Evolutionary conservation across 1,140 invertebrate species (phyloP).

Genomic region (Pachyrhynchus sulphureomaculatus): DNA sequence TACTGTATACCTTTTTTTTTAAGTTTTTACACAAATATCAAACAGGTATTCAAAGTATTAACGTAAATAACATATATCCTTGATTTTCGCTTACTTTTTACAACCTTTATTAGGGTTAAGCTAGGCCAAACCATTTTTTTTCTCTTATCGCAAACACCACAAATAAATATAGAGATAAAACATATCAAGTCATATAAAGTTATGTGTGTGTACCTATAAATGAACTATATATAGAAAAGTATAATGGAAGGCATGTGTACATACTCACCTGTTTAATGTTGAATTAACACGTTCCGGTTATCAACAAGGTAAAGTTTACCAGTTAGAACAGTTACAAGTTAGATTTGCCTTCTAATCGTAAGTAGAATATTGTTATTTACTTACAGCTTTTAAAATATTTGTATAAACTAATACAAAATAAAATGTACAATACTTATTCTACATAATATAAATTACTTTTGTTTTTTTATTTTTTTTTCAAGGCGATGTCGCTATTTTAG

Average conservation of each 20-base stretch:
- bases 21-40: too few species aligned
- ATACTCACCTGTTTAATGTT: constrained; percentile 21
- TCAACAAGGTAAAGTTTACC: neutral
- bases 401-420: too few species aligned
- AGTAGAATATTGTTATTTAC: neutral
- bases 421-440: too few species aligned
- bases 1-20: too few species aligned
- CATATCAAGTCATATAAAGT: constrained; percentile 9
- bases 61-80: too few species aligned
- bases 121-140: neutral
- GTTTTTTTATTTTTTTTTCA: too few species aligned
- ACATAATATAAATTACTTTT: too few species aligned
- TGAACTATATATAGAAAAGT: neutral
- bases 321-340: neutral
- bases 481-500: too few species aligned
- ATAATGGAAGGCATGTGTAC: neutral
- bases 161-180: constrained; percentile 25
- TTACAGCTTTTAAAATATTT: neutral
- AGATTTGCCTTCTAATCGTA: neutral
- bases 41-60: too few species aligned
- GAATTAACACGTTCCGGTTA: constrained; percentile 23
- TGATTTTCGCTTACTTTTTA: too few species aligned
- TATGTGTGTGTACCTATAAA: constrained; percentile 18
- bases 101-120: neutral
- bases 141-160: constrained; percentile 8